These are phyloP conservation scores for Ptiloglossa arizonensis DNA, from an alignment of 1,140 invertebrate species.

Conservation along the genomic window DNA sequence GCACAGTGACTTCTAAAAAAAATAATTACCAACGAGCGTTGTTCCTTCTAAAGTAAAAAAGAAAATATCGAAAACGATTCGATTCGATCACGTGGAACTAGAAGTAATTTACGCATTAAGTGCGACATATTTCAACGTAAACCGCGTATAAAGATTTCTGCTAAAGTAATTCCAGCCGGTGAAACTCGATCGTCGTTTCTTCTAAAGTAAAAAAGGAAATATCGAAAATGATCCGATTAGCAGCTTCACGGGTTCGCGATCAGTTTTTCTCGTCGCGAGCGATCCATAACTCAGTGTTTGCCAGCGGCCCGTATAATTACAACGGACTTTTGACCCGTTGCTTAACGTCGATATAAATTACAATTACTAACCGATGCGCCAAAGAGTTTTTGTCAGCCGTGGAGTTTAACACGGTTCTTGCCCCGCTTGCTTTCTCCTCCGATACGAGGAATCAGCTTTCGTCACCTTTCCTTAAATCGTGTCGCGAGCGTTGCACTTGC, in stretches of 20 bases:
- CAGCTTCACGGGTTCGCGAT: constrained; percentile 6
- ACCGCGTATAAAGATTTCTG: no score
- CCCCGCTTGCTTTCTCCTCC: constrained; percentile 15
- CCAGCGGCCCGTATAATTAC: constrained; percentile 29
- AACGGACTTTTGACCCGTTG: background rate
- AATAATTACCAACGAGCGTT: no score
- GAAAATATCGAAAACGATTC: no score
- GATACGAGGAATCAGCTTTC: constrained; percentile 8
- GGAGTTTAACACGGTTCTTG: constrained; percentile 29
- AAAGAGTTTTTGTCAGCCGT: constrained; percentile 27
- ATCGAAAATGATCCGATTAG: background rate
- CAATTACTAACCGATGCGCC: constrained; percentile 24
- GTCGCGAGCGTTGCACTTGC: background rate
- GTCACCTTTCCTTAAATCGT: background rate
- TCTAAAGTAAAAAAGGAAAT: background rate
- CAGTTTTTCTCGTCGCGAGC: constrained; percentile 1
- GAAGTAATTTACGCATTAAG: no score
- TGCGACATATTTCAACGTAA: no score
- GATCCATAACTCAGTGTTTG: background rate
- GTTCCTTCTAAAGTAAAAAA: no score
- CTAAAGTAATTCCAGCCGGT: no score
- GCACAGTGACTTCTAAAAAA: no score
- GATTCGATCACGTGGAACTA: no score
- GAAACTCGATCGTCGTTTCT: no score
- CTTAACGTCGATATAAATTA: constrained; percentile 23